These are phyloP conservation scores for Gorsachius goisagi DNA, from an alignment of 2,113 vertebrate species.

Conservation along the genomic window DNA sequence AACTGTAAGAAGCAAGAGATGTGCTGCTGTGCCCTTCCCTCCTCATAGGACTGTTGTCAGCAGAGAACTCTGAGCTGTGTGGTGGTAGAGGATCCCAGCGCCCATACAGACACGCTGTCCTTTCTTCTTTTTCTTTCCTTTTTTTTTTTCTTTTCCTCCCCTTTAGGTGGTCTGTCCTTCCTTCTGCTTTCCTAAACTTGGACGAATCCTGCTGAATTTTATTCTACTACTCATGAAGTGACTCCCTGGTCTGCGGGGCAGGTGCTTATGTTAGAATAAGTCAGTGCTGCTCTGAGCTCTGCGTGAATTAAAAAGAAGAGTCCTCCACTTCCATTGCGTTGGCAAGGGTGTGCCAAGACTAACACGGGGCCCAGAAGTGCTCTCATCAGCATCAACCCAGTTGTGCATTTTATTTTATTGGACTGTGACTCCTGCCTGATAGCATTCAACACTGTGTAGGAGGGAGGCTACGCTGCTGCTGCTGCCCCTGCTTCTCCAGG, in stretches of 20 bases:
- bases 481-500: neutral
- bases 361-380: accelerated
- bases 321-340: neutral
- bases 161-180: neutral
- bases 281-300: neutral
- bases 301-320: neutral
- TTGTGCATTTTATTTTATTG: neutral
- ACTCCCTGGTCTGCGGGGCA: neutral
- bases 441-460: neutral
- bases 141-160: no score
- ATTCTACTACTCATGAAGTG: neutral
- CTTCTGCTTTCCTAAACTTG: constrained; percentile 33
- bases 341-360: neutral
- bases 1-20: constrained; percentile 53
- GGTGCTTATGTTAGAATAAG: neutral
- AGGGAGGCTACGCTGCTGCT: neutral
- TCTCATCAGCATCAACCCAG: neutral
- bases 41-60: neutral
- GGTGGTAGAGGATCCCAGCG: neutral
- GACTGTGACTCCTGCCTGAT: neutral
- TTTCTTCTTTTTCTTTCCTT: neutral
- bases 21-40: neutral
- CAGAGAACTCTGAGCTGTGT: neutral
- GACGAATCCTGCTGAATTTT: constrained; percentile 18
- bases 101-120: neutral